Evolutionary conservation across 1,140 invertebrate genomes (phyloP), one percentile per base, ranked within the genome.

Genomic region (Aphelenchoides besseyi): DNA sequence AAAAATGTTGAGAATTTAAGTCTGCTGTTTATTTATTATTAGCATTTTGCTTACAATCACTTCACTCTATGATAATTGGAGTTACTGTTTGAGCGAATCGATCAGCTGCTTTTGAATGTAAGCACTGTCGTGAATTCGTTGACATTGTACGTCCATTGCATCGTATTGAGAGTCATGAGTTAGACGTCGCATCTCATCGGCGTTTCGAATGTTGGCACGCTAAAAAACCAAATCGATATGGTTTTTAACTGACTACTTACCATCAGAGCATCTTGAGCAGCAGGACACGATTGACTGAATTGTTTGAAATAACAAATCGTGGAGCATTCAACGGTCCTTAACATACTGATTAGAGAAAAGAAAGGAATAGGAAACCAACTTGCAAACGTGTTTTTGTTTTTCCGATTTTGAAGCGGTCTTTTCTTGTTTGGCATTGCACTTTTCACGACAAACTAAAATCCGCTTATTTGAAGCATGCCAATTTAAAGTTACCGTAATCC

Each of bases 241-340:
- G 41, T 12, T n/a, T n/a, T n/a, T 16, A 48, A 48, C 35, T 0
- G 16, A 29, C 30, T n/a, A 57, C 75, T 62, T 36, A 81, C 79
- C 67, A 82, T 59, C 23, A 83, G 54, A 16, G 73, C 68, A 41
- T 82, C 68, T 55, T 72, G 71, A 28, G 79, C 68, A 41, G 37
- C 67, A 35, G 79, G 79, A 59, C 79, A 81, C n/a, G 62, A 59
- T 48, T 73, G 52, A 30, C 68, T 37, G 52, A 81, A 73, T 70
- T 83, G 53, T 12, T 80, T 74, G 59, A 74, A 82, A 67, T 81
- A 83, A 53, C 79, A 81, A 28, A 81, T 36, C 18, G 79, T 81
- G 1, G 79, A 75, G 37, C 79, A 81, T 66, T 81, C 79, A 32
- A 81, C 72, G 26, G 70, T 74, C 54, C 78, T 79, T 69, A 68